A percentile compares a stretch with the other conserved stretches of the same genome.
Evolutionary conservation across 2,888 invertebrate species (phyloP).

Genomic region (Apoda limacodes): DNA sequence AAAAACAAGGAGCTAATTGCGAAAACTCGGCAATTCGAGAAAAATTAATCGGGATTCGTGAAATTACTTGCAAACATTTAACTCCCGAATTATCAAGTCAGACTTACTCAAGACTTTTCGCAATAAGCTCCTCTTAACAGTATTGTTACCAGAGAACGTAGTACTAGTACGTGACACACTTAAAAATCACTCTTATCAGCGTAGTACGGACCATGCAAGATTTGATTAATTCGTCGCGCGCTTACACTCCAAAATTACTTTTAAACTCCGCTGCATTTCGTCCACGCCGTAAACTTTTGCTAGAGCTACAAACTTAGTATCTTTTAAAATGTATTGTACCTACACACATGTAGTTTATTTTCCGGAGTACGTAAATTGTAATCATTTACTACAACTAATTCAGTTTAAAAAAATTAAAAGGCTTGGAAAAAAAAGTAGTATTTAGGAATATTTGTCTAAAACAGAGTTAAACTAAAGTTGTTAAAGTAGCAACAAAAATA

Average conservation of each 20-base stretch:
- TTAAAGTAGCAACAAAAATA: not conserved
- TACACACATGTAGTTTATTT: no score
- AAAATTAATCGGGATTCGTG: no score
- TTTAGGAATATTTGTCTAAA: no score
- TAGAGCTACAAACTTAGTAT: slow-evolving; percentile 38
- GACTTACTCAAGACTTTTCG: no score
- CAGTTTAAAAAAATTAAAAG: not conserved
- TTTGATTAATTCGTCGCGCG: slow-evolving; percentile 65
- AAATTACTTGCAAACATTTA: no score
- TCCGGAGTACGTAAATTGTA: slow-evolving; percentile 6
- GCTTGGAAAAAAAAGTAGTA: slow-evolving; percentile 1
- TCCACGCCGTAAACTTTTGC: slow-evolving; percentile 31
- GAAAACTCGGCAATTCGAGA: no score
- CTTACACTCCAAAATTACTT: slow-evolving; percentile 65
- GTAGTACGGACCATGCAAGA: slow-evolving; percentile 59
- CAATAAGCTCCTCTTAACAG: no score
- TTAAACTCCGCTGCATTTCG: slow-evolving; percentile 44
- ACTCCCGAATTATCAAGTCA: no score
- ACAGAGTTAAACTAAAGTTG: not conserved
- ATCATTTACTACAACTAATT: not conserved
- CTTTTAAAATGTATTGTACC: no score
- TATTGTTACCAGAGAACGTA: slow-evolving; percentile 36
- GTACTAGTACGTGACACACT: no score
- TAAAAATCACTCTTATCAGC: slow-evolving; percentile 60
- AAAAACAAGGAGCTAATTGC: no score